Base-by-base conservation (phyloP, 2,888 invertebrate genomes). In the Apoda limacodes region DNA sequence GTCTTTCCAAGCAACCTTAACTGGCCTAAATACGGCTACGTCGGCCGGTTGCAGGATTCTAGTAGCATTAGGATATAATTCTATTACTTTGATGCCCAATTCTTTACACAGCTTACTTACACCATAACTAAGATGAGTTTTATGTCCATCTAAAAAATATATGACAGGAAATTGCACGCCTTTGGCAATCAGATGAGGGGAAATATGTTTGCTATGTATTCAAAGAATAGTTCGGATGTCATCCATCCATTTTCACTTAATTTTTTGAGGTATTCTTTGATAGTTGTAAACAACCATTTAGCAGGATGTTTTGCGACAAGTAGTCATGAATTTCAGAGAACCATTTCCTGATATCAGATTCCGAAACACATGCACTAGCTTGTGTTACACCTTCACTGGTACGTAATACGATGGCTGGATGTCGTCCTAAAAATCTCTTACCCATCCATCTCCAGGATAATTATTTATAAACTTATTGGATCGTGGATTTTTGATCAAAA, bases 221-320 rank as follows among this genome's bases (percentile, higher is more conserved):
- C 45, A 34, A 45, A 53, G 39, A 55, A 54, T 6, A 45, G 41
- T 40, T 49, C 42, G 9, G 45, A 32, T 7, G 48, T 55, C 55
- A 53, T 57, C 51, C 52, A 52, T 3, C 54, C 55, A 40, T 47
- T 52, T n/a, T 53, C 53, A 30, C 43, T 43, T 32, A 22, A 40
- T 37, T 35, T 46, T 38, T 35, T 45, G 42, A 20, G 48, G 46
- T 13, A 55, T 46, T 43, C 43, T 37, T 28, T 48, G 37, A 22
- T 51, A 48, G 19, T 41, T 40, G 28, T 38, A 50, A 12, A 52
- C 42, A 28, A 51, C 30, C 47, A 46, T 49, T 4, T 6, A 34
- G 6, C 5, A 41, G 28, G 17, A 28, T 28, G 11, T 14, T 37
- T 35, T 45, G 33, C 10, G 7, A 9, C 13, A 40, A 34, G 30